Evolutionary conservation across 2,797 vertebrate genomes (phyloP).

Genomic region (Aplochiton taeniatus): DNA sequence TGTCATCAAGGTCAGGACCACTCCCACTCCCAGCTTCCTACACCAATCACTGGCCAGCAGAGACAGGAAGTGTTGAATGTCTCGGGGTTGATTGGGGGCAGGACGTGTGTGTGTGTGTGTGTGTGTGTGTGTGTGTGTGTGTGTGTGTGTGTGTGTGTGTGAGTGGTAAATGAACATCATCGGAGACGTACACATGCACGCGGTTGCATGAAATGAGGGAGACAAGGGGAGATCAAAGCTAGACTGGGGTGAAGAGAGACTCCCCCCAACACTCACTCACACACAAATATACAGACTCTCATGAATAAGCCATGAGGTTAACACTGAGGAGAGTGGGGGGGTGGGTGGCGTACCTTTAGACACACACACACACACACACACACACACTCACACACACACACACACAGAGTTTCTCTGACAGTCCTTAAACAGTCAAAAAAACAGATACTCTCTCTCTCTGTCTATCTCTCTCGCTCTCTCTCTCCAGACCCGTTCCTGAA

Average conservation of each 20-base stretch:
- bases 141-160: neutral
- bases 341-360: constrained; percentile 21
- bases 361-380: constrained; percentile 19
- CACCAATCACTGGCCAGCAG: constrained; percentile 26
- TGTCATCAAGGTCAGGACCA: constrained; percentile 34
- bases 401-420: neutral
- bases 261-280: neutral
- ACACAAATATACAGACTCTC: constrained; percentile 1
- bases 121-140: constrained; percentile 1
- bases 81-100: constrained; percentile 31
- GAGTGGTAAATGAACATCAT: constrained; percentile 10
- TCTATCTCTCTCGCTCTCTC: neutral
- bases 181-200: constrained; percentile 29
- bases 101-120: neutral
- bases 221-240: constrained; percentile 46
- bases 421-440: too few species aligned
- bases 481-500: neutral
- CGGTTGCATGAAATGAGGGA: constrained; percentile 25
- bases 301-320: constrained; percentile 35
- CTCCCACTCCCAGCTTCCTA: constrained; percentile 21
- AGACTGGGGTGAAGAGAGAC: neutral
- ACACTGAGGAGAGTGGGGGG: constrained; percentile 25
- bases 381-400: constrained; percentile 8
- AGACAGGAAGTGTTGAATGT: constrained; percentile 12
- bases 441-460: neutral